phyloP scores from a whole-genome alignment of 2,888 invertebrate genomes.

The Leistus spinibarbis region DNA sequence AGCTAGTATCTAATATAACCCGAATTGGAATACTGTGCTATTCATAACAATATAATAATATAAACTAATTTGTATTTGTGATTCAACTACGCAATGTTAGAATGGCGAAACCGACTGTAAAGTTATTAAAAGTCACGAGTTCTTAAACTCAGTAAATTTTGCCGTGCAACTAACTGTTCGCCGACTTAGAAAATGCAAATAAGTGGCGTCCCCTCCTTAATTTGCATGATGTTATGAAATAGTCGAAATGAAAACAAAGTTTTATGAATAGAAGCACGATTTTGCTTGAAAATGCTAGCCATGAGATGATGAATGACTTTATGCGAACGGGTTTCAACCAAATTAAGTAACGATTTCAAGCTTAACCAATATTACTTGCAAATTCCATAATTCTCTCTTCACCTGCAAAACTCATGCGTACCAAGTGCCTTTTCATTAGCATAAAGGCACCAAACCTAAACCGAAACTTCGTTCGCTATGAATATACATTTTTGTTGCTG shows the following conservation, averaged over 20 bases:
- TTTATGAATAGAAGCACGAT: not conserved
- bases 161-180: not conserved
- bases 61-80: too few species aligned
- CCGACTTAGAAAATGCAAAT: not conserved
- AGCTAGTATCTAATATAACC: too few species aligned
- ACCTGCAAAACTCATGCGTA: not conserved
- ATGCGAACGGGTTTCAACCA: not conserved
- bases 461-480: not conserved
- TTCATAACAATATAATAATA: too few species aligned
- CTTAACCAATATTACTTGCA: not conserved
- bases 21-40: too few species aligned
- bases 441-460: not conserved
- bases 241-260: not conserved
- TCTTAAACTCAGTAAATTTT: not conserved
- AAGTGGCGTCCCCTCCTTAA: not conserved
- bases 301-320: not conserved
- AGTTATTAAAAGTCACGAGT: not conserved
- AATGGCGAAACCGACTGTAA: too few species aligned
- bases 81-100: not conserved
- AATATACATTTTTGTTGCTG: not conserved
- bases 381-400: not conserved
- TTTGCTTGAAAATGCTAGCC: not conserved
- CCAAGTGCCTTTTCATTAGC: not conserved
- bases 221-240: not conserved
- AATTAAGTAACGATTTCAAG: not conserved